Percentiles rank a stretch among this genome's conserved stretches.
These are phyloP conservation scores for Heliothis subflexa DNA, from an alignment of 1,140 invertebrate genomes.

Conservation along the genomic window DNA sequence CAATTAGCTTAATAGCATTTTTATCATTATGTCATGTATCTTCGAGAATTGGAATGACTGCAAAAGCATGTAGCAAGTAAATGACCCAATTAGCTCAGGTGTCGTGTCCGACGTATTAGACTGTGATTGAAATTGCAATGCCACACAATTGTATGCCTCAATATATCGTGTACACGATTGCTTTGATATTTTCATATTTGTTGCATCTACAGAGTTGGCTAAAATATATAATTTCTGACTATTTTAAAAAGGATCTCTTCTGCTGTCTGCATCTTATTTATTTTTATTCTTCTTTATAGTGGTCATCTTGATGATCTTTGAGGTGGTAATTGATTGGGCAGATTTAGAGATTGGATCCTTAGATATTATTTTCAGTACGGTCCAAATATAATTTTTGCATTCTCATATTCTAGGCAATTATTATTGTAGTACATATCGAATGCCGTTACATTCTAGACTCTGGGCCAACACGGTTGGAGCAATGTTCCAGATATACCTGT, in stretches of 20 bases:
- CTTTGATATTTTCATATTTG: slow-evolving; percentile 17
- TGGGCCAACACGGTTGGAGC: slow-evolving; percentile 40
- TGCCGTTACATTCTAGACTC: slow-evolving; percentile 41
- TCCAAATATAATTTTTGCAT: background rate
- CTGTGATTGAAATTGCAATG: slow-evolving; percentile 27
- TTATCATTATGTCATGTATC: slow-evolving; percentile 3
- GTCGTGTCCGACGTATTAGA: slow-evolving; percentile 25
- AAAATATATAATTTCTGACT: background rate
- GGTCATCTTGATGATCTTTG: background rate
- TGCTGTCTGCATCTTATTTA: background rate
- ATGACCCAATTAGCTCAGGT: slow-evolving; percentile 40
- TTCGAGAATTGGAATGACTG: background rate
- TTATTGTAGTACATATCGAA: slow-evolving; percentile 10
- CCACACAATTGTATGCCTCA: slow-evolving; percentile 8
- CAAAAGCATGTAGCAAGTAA: slow-evolving; percentile 22
- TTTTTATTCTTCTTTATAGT: background rate
- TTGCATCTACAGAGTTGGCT: background rate
- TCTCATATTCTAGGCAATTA: slow-evolving; percentile 9
- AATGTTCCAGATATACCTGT: slow-evolving; percentile 47
- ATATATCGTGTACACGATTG: background rate
- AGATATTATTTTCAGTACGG: too few relatives aligned
- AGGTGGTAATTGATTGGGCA: too few relatives aligned
- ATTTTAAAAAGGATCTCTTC: background rate
- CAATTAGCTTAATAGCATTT: slow-evolving; percentile 9
- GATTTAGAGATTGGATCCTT: too few relatives aligned